Evolutionary conservation across 2,888 invertebrate genomes (phyloP).

Genomic region (Melieria crassipennis): DNA sequence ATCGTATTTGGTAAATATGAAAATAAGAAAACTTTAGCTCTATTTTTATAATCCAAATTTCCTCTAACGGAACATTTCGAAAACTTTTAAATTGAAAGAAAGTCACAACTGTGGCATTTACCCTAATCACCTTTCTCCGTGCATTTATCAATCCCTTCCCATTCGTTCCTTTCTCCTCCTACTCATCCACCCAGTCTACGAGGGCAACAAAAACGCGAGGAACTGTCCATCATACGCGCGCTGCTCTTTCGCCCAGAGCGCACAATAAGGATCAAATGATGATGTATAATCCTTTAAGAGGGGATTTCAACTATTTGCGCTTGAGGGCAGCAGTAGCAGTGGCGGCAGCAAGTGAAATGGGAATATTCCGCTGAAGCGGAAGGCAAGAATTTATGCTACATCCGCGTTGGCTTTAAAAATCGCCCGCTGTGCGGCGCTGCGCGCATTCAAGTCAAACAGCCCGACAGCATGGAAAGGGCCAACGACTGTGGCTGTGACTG

Average conservation of each 20-base stretch:
- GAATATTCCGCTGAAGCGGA: slow-evolving; percentile 20
- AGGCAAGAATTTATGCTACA: slow-evolving; percentile 37
- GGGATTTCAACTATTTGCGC: slow-evolving; percentile 41
- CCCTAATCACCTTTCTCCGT: no score
- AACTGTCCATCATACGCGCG: slow-evolving; percentile 24
- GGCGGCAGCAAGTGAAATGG: neutral
- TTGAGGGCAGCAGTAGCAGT: neutral
- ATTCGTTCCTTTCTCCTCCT: neutral
- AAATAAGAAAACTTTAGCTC: no score
- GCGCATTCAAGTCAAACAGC: slow-evolving; percentile 12
- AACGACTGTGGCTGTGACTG: neutral
- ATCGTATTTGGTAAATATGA: no score
- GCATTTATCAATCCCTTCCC: no score
- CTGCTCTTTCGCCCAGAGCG: no score
- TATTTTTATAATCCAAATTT: no score
- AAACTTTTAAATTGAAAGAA: no score
- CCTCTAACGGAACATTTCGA: no score
- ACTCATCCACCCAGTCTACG: no score
- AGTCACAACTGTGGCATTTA: no score
- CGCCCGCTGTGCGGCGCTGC: slow-evolving; percentile 26
- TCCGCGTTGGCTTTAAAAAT: slow-evolving; percentile 40
- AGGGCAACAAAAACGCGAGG: no score
- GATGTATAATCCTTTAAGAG: slow-evolving; percentile 46
- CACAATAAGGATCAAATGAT: slow-evolving; percentile 37
- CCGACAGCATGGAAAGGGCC: neutral